A percentile compares a stretch with the other conserved stretches of the same genome.
phyloP scores from a whole-genome alignment of 2,113 vertebrate genomes.

The Poeciliopsis retropinna region DNA sequence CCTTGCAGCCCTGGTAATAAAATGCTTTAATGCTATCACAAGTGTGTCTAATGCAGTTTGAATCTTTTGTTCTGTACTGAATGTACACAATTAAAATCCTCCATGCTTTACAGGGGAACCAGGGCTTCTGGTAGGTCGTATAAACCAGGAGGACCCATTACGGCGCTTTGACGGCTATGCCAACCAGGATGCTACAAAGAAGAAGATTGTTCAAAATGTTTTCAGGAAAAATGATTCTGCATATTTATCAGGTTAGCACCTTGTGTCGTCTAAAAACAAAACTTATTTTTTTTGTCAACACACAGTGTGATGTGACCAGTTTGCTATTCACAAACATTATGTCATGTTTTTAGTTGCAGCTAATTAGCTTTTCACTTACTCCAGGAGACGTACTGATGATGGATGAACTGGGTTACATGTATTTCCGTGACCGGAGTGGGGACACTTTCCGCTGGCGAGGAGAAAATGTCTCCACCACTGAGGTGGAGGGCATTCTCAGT shows the following conservation, averaged over 20 bases:
- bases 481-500: conserved; percentile 89
- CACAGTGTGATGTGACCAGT: too few species aligned
- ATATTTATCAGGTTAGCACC: conserved; percentile 87
- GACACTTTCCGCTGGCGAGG: conserved; percentile 94
- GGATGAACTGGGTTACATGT: conserved; percentile 95
- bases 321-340: neutral
- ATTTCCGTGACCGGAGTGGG: conserved; percentile 89
- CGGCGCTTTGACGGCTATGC: conserved; percentile 91
- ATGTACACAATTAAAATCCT: neutral
- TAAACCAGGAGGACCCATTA: conserved; percentile 89
- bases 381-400: conserved; percentile 91
- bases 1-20: conserved; percentile 85
- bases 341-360: neutral
- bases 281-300: neutral
- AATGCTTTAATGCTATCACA: neutral
- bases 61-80: conserved; percentile 1
- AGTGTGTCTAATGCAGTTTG: neutral
- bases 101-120: conserved; percentile 70
- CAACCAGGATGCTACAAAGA: conserved; percentile 85
- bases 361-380: neutral
- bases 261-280: neutral
- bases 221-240: conserved; percentile 88
- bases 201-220: conserved; percentile 87
- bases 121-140: conserved; percentile 87
- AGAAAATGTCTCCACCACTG: conserved; percentile 91